Percentiles rank a stretch among this genome's conserved stretches.
These are phyloP conservation scores for Vesta saturnalis DNA, from an alignment of 2,888 invertebrate species.

Conservation along the genomic window DNA sequence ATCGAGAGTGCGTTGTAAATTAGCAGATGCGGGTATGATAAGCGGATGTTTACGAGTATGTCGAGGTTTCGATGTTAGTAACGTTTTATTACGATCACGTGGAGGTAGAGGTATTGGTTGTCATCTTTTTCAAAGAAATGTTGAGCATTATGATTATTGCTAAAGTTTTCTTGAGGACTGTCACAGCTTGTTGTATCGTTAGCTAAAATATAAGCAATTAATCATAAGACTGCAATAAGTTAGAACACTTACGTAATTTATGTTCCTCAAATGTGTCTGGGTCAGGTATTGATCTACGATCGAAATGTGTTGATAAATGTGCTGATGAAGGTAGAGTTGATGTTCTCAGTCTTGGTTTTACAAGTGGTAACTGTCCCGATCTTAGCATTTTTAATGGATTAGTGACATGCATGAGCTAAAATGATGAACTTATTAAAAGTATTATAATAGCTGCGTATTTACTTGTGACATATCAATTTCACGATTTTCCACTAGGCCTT, in stretches of 20 bases:
- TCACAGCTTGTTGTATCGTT: conserved; percentile 9
- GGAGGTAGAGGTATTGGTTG: conserved; percentile 84
- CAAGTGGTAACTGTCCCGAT: conserved; percentile 67
- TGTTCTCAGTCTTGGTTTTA: conserved; percentile 57
- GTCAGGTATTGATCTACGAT: conserved; percentile 39
- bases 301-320: conserved; percentile 40
- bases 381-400: conserved; percentile 76
- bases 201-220: conserved; percentile 15
- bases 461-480: conserved; percentile 58
- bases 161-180: conserved; percentile 19
- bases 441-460: neutral
- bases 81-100: conserved; percentile 72
- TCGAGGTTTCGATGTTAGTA: conserved; percentile 73
- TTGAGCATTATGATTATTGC: conserved; percentile 24
- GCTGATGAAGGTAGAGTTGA: conserved; percentile 46
- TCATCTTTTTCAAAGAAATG: conserved; percentile 50
- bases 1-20: conserved; percentile 70
- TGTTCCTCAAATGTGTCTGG: conserved; percentile 38
- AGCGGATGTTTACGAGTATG: conserved; percentile 86
- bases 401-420: conserved; percentile 57
- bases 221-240: neutral
- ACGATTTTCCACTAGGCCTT: conserved; percentile 83
- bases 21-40: conserved; percentile 73
- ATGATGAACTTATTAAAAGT: conserved; percentile 4
- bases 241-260: conserved; percentile 19